Evolutionary conservation across 2,888 invertebrate species (phyloP).

Genomic region (Polia nebulosa): DNA sequence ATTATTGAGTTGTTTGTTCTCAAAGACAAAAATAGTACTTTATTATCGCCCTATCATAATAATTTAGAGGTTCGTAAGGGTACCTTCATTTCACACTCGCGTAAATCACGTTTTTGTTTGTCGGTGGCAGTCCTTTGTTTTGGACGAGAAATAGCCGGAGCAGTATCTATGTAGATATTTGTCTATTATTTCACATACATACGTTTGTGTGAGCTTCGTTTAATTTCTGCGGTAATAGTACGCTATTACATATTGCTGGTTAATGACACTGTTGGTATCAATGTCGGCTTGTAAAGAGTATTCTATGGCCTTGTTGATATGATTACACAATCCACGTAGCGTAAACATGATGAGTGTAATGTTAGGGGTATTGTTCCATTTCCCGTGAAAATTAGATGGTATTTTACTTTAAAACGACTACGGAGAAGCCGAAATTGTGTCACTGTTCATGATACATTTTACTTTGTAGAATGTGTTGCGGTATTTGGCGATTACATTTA

Average conservation of each 20-base stretch:
- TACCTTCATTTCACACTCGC: constrained; percentile 79
- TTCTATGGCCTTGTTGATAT: constrained; percentile 46
- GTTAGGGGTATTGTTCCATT: constrained; percentile 54
- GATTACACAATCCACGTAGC: constrained; percentile 47
- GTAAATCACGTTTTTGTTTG: constrained; percentile 86
- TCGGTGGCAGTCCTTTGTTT: constrained; percentile 81
- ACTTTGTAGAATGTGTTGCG: constrained; percentile 33
- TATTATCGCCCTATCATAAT: constrained; percentile 72
- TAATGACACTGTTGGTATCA: constrained; percentile 52
- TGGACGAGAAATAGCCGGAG: constrained; percentile 70
- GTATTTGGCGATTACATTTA: constrained; percentile 28
- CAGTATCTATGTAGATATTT: constrained; percentile 67
- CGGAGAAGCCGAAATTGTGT: constrained; percentile 32
- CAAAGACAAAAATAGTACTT: constrained; percentile 63
- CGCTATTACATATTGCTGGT: constrained; percentile 44
- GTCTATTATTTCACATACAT: constrained; percentile 60
- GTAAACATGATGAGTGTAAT: constrained; percentile 48
- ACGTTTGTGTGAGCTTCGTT: constrained; percentile 54
- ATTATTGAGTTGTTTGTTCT: constrained; percentile 51
- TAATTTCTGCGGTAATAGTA: constrained; percentile 51
- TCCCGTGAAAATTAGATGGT: constrained; percentile 44
- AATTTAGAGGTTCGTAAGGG: constrained; percentile 75
- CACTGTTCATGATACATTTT: constrained; percentile 38
- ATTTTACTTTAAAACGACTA: constrained; percentile 48
- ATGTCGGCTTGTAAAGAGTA: constrained; percentile 35